Conservation (phyloP, 2,797 vertebrate genomes). For the Epinephelus malabaricus region DNA sequence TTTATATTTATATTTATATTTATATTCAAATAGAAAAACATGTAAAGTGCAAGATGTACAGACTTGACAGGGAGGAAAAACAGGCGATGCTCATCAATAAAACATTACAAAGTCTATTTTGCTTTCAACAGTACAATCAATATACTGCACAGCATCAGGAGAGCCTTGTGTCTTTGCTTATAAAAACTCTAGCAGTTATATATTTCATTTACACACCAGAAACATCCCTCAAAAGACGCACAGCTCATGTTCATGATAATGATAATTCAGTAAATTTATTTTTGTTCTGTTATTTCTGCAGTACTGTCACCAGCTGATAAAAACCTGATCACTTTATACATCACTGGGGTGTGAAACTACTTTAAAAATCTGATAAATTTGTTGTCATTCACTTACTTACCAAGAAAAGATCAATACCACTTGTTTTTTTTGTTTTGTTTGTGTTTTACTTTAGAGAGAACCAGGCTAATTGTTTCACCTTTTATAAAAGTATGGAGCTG, state of each 20-base stretch:
- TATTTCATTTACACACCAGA: background rate
- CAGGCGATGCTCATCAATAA: background rate
- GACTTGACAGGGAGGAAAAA: background rate
- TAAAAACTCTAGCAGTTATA: too few species aligned
- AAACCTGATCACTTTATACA: background rate
- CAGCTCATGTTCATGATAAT: background rate
- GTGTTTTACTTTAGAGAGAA: background rate
- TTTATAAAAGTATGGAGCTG: background rate
- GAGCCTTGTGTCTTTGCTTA: background rate
- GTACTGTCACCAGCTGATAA: background rate
- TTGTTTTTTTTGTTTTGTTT: background rate
- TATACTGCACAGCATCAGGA: background rate
- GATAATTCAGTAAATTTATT: background rate
- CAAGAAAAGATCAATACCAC: too few species aligned
- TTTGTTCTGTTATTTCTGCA: background rate
- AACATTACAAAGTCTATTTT: background rate
- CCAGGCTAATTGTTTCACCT: background rate
- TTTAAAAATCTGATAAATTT: background rate
- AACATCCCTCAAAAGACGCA: background rate
- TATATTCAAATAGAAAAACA: background rate
- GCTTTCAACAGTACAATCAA: background rate
- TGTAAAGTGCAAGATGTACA: background rate
- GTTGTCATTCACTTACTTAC: too few species aligned
- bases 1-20: too few species aligned
- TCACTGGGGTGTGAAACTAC: background rate